Base-by-base conservation (phyloP, 2,797 vertebrate genomes). In the Spea hammondii region DNA sequence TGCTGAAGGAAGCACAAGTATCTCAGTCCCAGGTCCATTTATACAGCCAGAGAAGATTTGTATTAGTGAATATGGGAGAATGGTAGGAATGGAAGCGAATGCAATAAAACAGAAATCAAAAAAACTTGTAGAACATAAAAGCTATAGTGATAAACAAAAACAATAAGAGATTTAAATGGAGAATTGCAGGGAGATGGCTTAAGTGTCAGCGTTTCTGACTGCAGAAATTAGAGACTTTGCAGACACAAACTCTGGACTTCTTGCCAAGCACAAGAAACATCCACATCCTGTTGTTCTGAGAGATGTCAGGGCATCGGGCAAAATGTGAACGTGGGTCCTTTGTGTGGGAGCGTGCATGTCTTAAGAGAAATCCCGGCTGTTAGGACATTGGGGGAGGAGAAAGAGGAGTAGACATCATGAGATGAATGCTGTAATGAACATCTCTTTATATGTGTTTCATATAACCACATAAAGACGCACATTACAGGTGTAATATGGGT, bases 271-370 rank as follows among this genome's bases (percentile, higher is more conserved):
- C 59, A n/a, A 82, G 75, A 74, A 70, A 65, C 65, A 46, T 82
- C 45, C 75, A 74, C 80, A 82, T 82, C 80, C 80, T 82, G 80
- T 82, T 82, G 70, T 77, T 82, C 75, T 77, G 65, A 48, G 70
- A 76, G 70, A 77, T 82, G 70, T 82, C 80, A 77, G 79, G 70
- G 74, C 55, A 77, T 72, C 72, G 70, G 79, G 79, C 74, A 70
- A 82, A 82, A 74, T 78, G 75, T 77, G 50, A 78, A 51, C 14
- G 11, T 82, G 75, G 80, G 72, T 82, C 75, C 70, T 77, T 60
- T 69, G 70, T 81, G 70, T 82, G 70, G 60, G 55, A 59, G 65
- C 67, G 65, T 47, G 54, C 57, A 74, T 74, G 60, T 65, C 75
- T 72, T 10, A 32, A 65, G 72, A 82, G 70, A 77, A 64, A 82